These are phyloP conservation scores for Coryphaenoides rupestris DNA, from an alignment of 2,113 vertebrate species.

Conservation along the genomic window DNA sequence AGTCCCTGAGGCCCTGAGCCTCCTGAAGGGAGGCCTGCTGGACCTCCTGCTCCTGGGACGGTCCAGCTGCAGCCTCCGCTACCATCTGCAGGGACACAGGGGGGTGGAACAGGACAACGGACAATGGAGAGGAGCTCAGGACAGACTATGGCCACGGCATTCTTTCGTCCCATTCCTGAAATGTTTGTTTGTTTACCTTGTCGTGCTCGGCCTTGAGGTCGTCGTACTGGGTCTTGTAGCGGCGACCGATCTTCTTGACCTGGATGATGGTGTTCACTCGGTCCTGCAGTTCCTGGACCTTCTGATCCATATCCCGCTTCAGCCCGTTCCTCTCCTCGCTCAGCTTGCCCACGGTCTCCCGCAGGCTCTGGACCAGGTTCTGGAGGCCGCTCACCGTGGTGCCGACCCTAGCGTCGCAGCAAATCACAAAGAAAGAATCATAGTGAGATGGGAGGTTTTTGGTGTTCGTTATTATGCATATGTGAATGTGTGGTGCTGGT, in stretches of 20 bases:
- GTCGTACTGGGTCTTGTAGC: slow-evolving; percentile 96
- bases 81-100: slow-evolving; percentile 69
- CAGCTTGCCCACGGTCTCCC: slow-evolving; percentile 79
- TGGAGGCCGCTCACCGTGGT: slow-evolving; percentile 75
- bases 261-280: slow-evolving; percentile 91
- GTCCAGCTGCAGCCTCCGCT: slow-evolving; percentile 76
- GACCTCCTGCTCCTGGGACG: slow-evolving; percentile 81
- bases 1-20: slow-evolving; percentile 83
- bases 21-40: slow-evolving; percentile 84
- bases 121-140: too few species aligned
- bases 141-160: too few species aligned
- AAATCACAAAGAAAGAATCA: fast-evolving
- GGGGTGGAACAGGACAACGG: too few species aligned
- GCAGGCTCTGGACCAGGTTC: slow-evolving; percentile 82
- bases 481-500: too few species aligned
- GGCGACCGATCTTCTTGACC: slow-evolving; percentile 95
- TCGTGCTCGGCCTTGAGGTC: slow-evolving; percentile 91
- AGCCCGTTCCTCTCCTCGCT: slow-evolving; percentile 78
- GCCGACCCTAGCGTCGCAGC: slow-evolving; percentile 2
- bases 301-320: slow-evolving; percentile 82
- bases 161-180: too few species aligned
- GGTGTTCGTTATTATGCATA: background rate
- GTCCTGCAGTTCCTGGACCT: slow-evolving; percentile 84
- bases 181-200: slow-evolving; percentile 70
- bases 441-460: too few species aligned